Base-by-base conservation (phyloP, 2,113 vertebrate species). In the Lates calcarifer region DNA sequence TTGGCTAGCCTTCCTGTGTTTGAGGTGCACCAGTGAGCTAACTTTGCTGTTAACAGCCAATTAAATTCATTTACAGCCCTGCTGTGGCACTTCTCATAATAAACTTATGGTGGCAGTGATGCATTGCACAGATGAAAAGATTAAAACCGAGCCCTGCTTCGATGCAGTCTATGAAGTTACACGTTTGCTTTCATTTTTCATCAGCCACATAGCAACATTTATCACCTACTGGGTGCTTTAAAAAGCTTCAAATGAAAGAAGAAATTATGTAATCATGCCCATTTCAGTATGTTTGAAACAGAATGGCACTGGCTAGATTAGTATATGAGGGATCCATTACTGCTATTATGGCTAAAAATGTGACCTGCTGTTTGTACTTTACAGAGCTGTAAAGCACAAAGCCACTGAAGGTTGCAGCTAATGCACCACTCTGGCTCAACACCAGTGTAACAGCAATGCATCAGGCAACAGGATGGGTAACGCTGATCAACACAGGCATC, bases 31-130 rank as follows among this genome's bases (percentile, higher is more conserved):
- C 74, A 62, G 26, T 56, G 80, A 63, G 63, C 71, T 29, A 57
- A 61, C 53, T 45, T 63, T 43, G 22, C 60, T 62, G 68, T 84
- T 77, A 84, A 82, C 80, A 66, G 51, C 37, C 80, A 81, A n/a
- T 74, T 72, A 85, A 80, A 75, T 24, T 22, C 15, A 66, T 60
- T 79, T 72, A 55, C 81, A 86, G 17, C 31, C 22, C 67, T 56
- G 53, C 67, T 63, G 26, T 49, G 61, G 33, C 37, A 28, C n/a
- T 26, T 81, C 39, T 74, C 24, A 74, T 43, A 78, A 73, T 84
- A 82, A 77, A 80, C 72, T 26, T 0, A 2, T 1, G 65, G 61
- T 20, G 62, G 33, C 61, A 60, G 20, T 70, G 84, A 87, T 73
- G 65, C 8, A 0, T 75, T 13, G 4, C 28, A 4, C 17, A 11